Evolutionary conservation across 1,140 invertebrate species (phyloP).

Genomic region (Acromyrmex charruanus): DNA sequence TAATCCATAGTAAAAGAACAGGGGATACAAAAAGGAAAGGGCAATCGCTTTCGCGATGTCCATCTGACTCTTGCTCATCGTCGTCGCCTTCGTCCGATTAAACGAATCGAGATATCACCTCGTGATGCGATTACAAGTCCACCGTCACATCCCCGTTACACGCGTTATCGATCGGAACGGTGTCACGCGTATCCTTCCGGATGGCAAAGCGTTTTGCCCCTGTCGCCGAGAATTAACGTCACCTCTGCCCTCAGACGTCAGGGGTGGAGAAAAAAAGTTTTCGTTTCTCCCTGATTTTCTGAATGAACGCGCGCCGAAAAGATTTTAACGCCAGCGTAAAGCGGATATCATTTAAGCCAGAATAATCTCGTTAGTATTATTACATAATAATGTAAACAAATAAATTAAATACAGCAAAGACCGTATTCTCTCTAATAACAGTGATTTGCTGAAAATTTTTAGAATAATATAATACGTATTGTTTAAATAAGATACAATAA

Average conservation of each 20-base stretch:
- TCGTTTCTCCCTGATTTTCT: slow-evolving; percentile 42
- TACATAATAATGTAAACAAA: not conserved
- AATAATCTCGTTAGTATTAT: not conserved
- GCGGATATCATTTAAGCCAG: not conserved
- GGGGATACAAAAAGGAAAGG: not conserved
- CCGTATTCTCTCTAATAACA: not conserved
- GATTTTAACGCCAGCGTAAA: slow-evolving; percentile 24
- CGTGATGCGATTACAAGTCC: slow-evolving; percentile 46
- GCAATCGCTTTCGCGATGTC: slow-evolving; percentile 35
- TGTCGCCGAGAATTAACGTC: slow-evolving; percentile 60
- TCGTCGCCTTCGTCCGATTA: slow-evolving; percentile 55
- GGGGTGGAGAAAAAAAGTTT: not conserved
- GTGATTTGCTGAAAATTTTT: not conserved
- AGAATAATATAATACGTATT: not conserved
- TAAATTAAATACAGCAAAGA: not conserved
- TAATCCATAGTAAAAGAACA: slow-evolving; percentile 43
- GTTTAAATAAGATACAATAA: not conserved
- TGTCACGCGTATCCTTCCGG: slow-evolving; percentile 53
- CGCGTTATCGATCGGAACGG: slow-evolving; percentile 68
- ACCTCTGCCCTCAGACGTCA: not conserved
- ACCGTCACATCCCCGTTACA: slow-evolving; percentile 26
- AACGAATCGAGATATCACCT: slow-evolving; percentile 64
- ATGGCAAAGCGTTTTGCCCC: slow-evolving; percentile 47
- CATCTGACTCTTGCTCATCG: slow-evolving; percentile 25
- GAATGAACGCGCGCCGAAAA: not conserved